phyloP scores from a whole-genome alignment of 2,113 vertebrate species.

The Pelecanus crispus region DNA sequence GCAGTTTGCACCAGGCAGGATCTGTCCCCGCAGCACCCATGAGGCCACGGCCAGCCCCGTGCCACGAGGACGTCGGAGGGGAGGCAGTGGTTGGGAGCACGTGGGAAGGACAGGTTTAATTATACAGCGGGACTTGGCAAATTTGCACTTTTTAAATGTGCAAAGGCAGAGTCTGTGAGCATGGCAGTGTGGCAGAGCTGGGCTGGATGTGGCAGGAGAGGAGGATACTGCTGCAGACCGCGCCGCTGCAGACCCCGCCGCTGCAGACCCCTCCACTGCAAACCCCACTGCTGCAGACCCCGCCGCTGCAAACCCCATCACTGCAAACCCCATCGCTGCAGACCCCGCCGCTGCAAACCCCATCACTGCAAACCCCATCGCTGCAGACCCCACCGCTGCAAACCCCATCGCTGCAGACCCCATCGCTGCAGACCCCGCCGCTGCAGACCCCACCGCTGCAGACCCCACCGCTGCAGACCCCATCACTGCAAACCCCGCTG shows the following conservation, averaged over 20 bases:
- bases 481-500: neutral
- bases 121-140: neutral
- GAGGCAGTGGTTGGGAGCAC: accelerated
- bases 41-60: accelerated
- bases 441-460: no score
- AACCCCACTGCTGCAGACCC: accelerated
- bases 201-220: neutral
- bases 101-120: neutral
- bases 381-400: no score
- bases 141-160: accelerated
- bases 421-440: no score
- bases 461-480: no score
- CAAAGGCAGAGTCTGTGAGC: accelerated
- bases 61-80: accelerated
- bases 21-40: accelerated
- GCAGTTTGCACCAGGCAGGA: neutral
- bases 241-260: accelerated
- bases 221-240: neutral
- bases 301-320: accelerated
- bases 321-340: neutral
- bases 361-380: no score
- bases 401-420: no score
- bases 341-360: neutral
- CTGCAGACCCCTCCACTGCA: neutral
- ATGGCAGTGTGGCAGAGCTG: neutral